Conservation (phyloP, 2,113 vertebrate genomes). For the Corynorhinus townsendii region DNA sequence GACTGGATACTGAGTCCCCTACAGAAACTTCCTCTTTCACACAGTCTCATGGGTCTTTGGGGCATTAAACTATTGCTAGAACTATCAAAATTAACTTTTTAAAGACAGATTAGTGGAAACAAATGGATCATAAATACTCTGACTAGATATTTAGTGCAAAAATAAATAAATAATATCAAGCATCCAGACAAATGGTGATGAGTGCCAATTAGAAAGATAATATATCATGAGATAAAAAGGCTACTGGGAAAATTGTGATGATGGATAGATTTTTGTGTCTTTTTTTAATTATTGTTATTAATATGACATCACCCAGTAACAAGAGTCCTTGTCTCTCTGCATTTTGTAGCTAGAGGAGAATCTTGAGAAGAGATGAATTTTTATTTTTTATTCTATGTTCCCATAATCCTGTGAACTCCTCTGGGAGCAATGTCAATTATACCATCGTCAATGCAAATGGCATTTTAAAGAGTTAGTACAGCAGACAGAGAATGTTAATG, state of each 20-base stretch:
- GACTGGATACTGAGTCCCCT: not conserved
- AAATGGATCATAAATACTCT: not conserved
- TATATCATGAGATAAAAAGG: conserved; percentile 60
- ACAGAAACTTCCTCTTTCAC: not conserved
- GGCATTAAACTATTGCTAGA: not conserved
- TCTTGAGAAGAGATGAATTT: conserved; percentile 73
- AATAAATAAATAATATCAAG: not conserved
- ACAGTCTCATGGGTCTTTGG: not conserved
- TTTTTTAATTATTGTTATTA: conserved; percentile 61
- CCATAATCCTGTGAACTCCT: conserved; percentile 73
- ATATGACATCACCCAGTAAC: conserved; percentile 60
- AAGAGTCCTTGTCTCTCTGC: conserved; percentile 58
- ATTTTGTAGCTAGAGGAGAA: conserved; percentile 60
- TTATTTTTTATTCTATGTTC: conserved; percentile 69
- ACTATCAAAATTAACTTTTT: not conserved
- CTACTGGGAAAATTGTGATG: conserved; percentile 58
- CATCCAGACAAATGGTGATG: not conserved
- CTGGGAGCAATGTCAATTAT: conserved; percentile 79
- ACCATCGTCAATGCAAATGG: conserved; percentile 77
- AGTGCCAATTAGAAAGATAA: conserved; percentile 64
- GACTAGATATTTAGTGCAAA: conserved; percentile 1
- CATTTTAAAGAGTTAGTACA: conserved; percentile 78
- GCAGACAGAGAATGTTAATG: conserved; percentile 75
- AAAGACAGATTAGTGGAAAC: not conserved
- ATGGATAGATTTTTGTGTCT: conserved; percentile 42